Base-by-base conservation (phyloP, 2,888 invertebrate species). In the Nipponacmea schrenckii region DNA sequence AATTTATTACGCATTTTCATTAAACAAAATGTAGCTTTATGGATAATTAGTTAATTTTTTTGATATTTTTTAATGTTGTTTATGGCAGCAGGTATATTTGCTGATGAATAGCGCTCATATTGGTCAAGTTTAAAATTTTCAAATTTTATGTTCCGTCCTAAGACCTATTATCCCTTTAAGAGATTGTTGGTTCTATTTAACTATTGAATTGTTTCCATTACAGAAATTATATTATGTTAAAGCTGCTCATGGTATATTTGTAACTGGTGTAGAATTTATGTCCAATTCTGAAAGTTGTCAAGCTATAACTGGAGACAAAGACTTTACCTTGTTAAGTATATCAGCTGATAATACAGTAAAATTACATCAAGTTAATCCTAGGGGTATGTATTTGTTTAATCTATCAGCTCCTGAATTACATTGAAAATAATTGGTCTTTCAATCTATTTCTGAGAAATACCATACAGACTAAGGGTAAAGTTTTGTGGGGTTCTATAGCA, bases 211-310 rank as follows among this genome's bases (percentile, higher is more conserved):
- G 20, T 50, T 20, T 1, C 62, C 31, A 45, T 88, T 90, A 5
- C 90, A 96, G 94, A 93, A 93, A 83, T 93, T 96, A 77, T 91
- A 96, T 83, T 93, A 94, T 89, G 93, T 97, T 87, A 91, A 92
- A 79, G 92, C 92, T 85, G 96, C 95, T 76, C 98, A 98, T 91
- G 94, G 94, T 85, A 96, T 97, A 93, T 99, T 99, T 91, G 95
- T 99, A 77, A 98, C 98, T 68, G 97, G 97, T 15, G 90, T 99
- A 80, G 94, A 95, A 90, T 98, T 99, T 91, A 91, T 98, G 82
- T 95, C 96, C 0, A 77, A 84, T 44, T 83, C 85, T 2, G 82
- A 83, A 20, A 79, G 78, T 24, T 77, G 82, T 12, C 73, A 72
- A 62, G 83, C 85, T 26, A 79, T 89, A n/a, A 86, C 85, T 48